Evolutionary conservation across 2,113 vertebrate species (phyloP).

Genomic region (Butorides virescens): DNA sequence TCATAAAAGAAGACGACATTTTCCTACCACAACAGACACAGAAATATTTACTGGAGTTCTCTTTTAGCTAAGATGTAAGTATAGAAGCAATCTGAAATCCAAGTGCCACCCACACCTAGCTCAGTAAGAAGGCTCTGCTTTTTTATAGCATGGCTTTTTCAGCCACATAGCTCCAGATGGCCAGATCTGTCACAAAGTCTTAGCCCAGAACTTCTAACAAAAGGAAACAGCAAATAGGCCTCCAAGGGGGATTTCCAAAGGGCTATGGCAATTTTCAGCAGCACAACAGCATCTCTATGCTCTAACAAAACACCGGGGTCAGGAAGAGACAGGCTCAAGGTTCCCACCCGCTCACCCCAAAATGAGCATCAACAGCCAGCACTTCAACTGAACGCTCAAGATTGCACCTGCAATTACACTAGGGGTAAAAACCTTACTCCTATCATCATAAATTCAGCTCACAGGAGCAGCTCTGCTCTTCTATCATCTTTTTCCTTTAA

Average conservation of each 20-base stretch:
- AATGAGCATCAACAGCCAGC: not conserved
- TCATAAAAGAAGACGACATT: not conserved
- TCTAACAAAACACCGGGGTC: not conserved
- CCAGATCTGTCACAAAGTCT: not conserved
- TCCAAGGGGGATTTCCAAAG: not conserved
- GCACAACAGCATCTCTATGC: not conserved
- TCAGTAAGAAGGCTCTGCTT: not conserved
- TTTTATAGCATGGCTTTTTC: not conserved
- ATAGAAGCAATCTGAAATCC: not conserved
- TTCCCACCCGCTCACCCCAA: not conserved
- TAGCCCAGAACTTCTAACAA: not conserved
- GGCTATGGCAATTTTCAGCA: not conserved
- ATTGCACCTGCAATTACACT: not conserved
- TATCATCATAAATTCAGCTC: not conserved
- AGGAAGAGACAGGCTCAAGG: not conserved
- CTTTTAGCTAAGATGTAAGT: conserved; percentile 40
- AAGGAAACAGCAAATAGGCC: not conserved
- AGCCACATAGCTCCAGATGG: not conserved
- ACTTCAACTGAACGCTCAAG: not conserved
- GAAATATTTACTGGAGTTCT: not conserved
- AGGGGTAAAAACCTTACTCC: not conserved
- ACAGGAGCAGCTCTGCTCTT: not conserved
- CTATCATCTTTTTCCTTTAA: not conserved
- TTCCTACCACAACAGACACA: conserved; percentile 58
- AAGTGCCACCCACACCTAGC: not conserved